phyloP scores from a whole-genome alignment of 2,888 invertebrate genomes.

The Noctuana brunneofusca region DNA sequence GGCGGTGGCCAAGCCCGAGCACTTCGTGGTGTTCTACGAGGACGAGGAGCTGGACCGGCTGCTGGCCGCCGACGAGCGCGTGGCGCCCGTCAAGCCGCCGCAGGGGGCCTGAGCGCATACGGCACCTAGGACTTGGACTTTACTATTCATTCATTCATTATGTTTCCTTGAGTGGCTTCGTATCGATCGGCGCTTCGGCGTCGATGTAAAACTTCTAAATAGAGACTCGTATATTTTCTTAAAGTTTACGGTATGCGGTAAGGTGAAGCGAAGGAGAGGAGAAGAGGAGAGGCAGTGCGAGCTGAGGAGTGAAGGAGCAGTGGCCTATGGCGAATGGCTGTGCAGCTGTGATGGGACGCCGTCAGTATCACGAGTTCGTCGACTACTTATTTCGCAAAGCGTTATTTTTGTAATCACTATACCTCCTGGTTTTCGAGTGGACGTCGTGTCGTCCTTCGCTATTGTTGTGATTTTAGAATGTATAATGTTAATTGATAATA shows the following conservation, averaged over 20 bases:
- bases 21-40: conserved; percentile 90
- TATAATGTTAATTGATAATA: conserved; percentile 40
- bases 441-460: conserved; percentile 40
- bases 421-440: conserved; percentile 36
- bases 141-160: conserved; percentile 42
- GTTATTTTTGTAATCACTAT: conserved; percentile 42
- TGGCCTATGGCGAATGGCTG: conserved; percentile 44
- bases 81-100: conserved; percentile 47
- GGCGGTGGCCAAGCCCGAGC: conserved; percentile 88
- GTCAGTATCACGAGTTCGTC: conserved; percentile 15
- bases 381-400: conserved; percentile 37
- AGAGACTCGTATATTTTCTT: conserved; percentile 36
- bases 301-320: conserved; percentile 30
- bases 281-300: conserved; percentile 16
- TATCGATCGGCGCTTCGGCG: conserved; percentile 43
- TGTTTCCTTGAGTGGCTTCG: conserved; percentile 47
- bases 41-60: conserved; percentile 89
- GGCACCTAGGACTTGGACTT: conserved; percentile 42
- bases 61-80: conserved; percentile 74
- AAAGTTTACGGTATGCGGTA: conserved; percentile 25
- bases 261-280: conserved; percentile 35
- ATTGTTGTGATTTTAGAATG: conserved; percentile 50
- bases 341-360: conserved; percentile 35
- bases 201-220: conserved; percentile 42
- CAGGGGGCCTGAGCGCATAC: conserved; percentile 40